Conservation (phyloP, 2,113 vertebrate genomes). For the Triplophysa tibetana region DNA sequence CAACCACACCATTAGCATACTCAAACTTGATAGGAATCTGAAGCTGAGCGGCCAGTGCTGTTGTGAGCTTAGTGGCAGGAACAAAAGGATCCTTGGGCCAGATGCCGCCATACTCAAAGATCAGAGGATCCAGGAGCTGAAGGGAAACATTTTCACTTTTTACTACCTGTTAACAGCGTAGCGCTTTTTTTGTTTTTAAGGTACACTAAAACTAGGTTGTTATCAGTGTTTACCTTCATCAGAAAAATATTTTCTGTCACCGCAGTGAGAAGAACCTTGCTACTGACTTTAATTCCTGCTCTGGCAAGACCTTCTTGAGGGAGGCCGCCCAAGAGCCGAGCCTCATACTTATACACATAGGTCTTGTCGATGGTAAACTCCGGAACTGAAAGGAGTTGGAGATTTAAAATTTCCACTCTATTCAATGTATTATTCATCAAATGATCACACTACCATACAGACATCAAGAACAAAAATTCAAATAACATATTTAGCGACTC, state of each 20-base stretch:
- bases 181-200: not conserved
- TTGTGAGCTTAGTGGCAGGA: conserved; percentile 69
- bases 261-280: conserved; percentile 73
- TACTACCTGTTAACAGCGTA: not conserved
- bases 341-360: conserved; percentile 77
- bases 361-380: conserved; percentile 68
- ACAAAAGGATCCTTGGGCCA: conserved; percentile 69
- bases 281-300: conserved; percentile 69
- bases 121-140: conserved; percentile 69
- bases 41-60: conserved; percentile 65
- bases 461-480: no score
- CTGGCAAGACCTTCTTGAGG: conserved; percentile 73
- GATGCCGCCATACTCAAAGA: conserved; percentile 73
- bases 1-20: conserved; percentile 72
- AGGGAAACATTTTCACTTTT: conserved; percentile 25
- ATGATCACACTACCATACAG: not conserved
- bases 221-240: conserved; percentile 72
- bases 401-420: not conserved
- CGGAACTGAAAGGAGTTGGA: conserved; percentile 67
- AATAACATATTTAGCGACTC: not conserved
- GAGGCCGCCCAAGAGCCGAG: conserved; percentile 70
- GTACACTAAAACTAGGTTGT: not conserved
- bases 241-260: conserved; percentile 51
- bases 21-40: conserved; percentile 74
- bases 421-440: not conserved